phyloP scores from a whole-genome alignment of 2,113 vertebrate genomes.

The Sakesphorus luctuosus region DNA sequence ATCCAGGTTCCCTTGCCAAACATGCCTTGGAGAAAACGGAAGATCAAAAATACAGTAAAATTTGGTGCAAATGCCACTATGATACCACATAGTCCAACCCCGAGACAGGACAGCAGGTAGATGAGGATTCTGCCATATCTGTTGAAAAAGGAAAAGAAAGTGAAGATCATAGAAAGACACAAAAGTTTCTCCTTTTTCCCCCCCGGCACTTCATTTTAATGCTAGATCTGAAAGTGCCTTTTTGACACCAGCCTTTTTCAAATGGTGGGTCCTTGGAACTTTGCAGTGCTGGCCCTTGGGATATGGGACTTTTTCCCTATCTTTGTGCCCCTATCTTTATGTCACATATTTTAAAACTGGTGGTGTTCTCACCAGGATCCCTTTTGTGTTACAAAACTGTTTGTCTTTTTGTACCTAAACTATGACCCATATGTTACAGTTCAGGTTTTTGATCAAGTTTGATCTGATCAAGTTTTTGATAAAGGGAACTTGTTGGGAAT shows the following conservation, averaged over 20 bases:
- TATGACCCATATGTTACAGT: not conserved
- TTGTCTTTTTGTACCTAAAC: not conserved
- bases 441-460: not conserved
- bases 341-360: not conserved
- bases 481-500: not conserved
- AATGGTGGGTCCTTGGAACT: not conserved
- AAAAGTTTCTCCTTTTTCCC: not conserved
- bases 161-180: not conserved
- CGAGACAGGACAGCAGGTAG: slow-evolving; percentile 86
- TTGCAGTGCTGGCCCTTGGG: not conserved
- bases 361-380: not conserved
- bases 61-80: slow-evolving; percentile 88
- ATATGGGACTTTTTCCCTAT: not conserved
- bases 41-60: slow-evolving; percentile 85
- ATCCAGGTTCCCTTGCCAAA: slow-evolving; percentile 95
- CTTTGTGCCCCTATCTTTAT: not conserved
- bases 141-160: slow-evolving; percentile 17
- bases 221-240: not conserved
- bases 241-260: not conserved
- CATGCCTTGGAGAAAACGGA: slow-evolving; percentile 89
- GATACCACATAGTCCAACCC: slow-evolving; percentile 85
- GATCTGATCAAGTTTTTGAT: not conserved
- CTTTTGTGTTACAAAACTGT: not conserved
- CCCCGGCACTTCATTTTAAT: not conserved
- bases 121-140: slow-evolving; percentile 90